phyloP scores from a whole-genome alignment of 2,113 vertebrate species.

The Aptenodytes patagonicus region DNA sequence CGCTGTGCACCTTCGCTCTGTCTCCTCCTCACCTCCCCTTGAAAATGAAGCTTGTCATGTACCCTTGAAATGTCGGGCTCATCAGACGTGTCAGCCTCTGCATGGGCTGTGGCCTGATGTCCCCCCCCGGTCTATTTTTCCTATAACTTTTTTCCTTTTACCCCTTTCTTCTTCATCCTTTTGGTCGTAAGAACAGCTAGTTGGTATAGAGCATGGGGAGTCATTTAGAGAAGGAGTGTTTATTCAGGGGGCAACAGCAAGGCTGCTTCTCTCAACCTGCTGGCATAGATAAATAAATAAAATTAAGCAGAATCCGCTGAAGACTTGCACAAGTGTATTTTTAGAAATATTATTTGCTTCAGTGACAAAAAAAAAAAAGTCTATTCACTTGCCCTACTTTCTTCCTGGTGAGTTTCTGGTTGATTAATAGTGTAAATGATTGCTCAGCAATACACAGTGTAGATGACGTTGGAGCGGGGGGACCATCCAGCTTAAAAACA shows the following conservation, averaged over 20 bases:
- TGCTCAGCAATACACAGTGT: not conserved
- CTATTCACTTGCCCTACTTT: constrained; percentile 42
- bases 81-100: not conserved
- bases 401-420: constrained; percentile 22
- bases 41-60: not conserved
- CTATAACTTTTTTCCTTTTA: not conserved
- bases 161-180: not conserved
- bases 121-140: not conserved
- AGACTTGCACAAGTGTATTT: not conserved
- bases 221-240: not conserved
- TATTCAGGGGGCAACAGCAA: not conserved
- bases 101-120: not conserved
- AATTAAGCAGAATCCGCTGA: not conserved
- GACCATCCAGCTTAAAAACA: not conserved
- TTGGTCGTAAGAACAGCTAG: not conserved
- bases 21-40: not conserved
- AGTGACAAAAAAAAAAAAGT: not conserved
- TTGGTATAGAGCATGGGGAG: not conserved
- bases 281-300: not conserved
- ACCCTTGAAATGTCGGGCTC: constrained; percentile 33
- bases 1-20: not conserved
- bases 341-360: constrained; percentile 42
- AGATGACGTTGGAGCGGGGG: not conserved
- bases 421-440: constrained; percentile 22
- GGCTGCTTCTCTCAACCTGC: not conserved